phyloP scores from a whole-genome alignment of 1,140 invertebrate genomes.

The Drosophila punjabiensis region DNA sequence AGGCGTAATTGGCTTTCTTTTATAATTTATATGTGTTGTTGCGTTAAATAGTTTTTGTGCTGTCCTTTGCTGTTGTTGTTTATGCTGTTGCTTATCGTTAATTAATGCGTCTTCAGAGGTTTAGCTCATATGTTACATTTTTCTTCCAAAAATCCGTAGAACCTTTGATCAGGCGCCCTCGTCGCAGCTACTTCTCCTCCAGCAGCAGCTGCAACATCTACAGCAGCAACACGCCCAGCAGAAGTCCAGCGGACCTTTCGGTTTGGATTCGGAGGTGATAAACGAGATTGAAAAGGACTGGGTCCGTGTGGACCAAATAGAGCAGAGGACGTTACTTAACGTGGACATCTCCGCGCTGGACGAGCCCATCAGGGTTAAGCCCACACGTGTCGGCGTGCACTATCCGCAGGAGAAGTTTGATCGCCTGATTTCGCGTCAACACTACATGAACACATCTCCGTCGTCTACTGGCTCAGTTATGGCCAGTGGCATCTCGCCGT shows the following conservation, averaged over 20 bases:
- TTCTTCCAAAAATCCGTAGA: constrained; percentile 29
- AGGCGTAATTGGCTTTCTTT: constrained; percentile 80
- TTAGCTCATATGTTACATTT: background rate
- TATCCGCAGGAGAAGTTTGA: constrained; percentile 86
- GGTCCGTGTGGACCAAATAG: constrained; percentile 78
- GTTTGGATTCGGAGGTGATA: constrained; percentile 89
- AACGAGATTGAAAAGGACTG: constrained; percentile 87
- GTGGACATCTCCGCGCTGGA: constrained; percentile 86
- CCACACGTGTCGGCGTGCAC: constrained; percentile 85
- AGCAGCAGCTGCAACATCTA: constrained; percentile 62
- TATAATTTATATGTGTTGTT: constrained; percentile 56
- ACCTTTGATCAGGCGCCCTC: constrained; percentile 79
- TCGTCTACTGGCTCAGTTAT: constrained; percentile 31
- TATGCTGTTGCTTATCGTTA: background rate
- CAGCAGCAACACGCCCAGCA: constrained; percentile 70
- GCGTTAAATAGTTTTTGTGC: constrained; percentile 14
- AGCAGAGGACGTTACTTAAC: constrained; percentile 84
- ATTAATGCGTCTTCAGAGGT: background rate
- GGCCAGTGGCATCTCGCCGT: constrained; percentile 63
- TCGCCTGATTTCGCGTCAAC: constrained; percentile 80
- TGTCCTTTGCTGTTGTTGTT: constrained; percentile 12
- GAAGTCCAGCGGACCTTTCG: constrained; percentile 88
- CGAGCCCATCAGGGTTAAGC: constrained; percentile 86
- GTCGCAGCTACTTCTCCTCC: constrained; percentile 60
- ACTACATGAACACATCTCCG: constrained; percentile 62